Conservation (phyloP, 2,888 invertebrate species). For the Beris morrisii region DNA sequence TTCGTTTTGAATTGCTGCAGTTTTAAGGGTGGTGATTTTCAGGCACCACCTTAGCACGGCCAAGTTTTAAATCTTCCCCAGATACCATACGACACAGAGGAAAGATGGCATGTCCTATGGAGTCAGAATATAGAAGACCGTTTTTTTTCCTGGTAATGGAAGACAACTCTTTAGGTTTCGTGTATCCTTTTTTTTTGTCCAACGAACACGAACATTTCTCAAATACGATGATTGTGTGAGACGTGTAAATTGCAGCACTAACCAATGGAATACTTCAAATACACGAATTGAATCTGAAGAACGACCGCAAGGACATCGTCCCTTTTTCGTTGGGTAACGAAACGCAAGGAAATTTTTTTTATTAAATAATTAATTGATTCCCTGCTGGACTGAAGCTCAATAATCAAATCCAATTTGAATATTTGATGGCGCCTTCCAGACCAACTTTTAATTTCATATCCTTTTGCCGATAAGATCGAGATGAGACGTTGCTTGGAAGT, state of each 20-base stretch:
- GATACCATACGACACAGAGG: constrained; percentile 1
- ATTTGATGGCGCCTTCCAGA: constrained; percentile 33
- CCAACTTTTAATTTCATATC: constrained; percentile 38
- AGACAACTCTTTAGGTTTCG: no score
- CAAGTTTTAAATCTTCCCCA: constrained; percentile 31
- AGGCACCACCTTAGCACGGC: constrained; percentile 24
- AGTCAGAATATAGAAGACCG: background rate
- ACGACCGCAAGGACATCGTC: background rate
- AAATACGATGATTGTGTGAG: no score
- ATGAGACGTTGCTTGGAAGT: background rate
- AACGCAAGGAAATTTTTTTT: constrained; percentile 17
- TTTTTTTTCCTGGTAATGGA: no score
- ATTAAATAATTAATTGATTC: constrained; percentile 38
- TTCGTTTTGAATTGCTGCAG: constrained; percentile 27
- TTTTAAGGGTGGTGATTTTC: constrained; percentile 24
- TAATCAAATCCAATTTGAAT: constrained; percentile 39
- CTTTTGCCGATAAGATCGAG: constrained; percentile 28
- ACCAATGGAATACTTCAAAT: constrained; percentile 26
- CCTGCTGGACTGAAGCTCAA: constrained; percentile 29
- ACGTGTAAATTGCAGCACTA: constrained; percentile 1
- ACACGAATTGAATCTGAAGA: constrained; percentile 22
- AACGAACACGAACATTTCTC: background rate
- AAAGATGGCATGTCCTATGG: background rate
- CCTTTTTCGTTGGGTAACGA: constrained; percentile 11
- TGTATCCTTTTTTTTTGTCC: no score